These are phyloP conservation scores for Albula glossodonta DNA, from an alignment of 2,113 vertebrate genomes.

Conservation along the genomic window DNA sequence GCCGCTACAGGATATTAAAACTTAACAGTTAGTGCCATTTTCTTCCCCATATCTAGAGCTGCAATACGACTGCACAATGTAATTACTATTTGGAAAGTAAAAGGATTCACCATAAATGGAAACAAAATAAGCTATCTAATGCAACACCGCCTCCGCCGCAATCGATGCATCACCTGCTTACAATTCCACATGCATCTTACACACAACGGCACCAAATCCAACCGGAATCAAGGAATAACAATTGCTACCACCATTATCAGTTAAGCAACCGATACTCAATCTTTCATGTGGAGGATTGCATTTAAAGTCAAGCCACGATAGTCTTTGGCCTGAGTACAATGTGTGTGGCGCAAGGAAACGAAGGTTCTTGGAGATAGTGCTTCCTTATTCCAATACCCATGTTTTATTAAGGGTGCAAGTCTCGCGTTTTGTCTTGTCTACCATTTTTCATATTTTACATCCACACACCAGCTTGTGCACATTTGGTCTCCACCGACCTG, in stretches of 20 bases:
- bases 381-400: conserved; percentile 15
- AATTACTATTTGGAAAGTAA: background rate
- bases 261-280: background rate
- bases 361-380: background rate
- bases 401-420: background rate
- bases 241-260: background rate
- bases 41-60: too few species aligned
- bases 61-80: background rate
- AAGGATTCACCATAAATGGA: background rate
- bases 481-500: background rate
- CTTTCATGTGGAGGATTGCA: background rate
- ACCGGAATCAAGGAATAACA: background rate
- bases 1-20: background rate
- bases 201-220: background rate
- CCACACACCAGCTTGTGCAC: background rate
- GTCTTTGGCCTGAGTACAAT: background rate
- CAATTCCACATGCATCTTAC: conserved; percentile 14
- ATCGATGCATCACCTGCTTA: conserved; percentile 25
- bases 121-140: conserved; percentile 4
- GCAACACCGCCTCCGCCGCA: conserved; percentile 6
- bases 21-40: background rate
- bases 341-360: background rate
- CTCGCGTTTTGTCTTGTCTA: background rate
- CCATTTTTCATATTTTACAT: background rate
- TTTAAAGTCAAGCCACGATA: background rate